Evolutionary conservation across 2,888 invertebrate species (phyloP), one percentile per base, ranked within the genome.

Genomic region (Scelioninae gen. 1): DNA sequence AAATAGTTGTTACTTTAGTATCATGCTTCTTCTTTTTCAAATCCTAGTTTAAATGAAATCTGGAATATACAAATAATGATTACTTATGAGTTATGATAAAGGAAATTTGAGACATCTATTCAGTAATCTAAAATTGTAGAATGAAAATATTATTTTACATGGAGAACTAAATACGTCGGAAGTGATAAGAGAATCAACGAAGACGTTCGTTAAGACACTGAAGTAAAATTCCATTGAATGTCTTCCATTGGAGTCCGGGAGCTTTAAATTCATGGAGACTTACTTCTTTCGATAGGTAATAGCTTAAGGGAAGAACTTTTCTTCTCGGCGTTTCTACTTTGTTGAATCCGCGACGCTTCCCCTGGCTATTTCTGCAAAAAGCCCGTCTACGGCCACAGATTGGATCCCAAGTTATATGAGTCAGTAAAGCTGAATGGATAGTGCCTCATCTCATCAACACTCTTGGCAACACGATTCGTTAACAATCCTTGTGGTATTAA

Each of bases 261-360:
- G 80, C 75, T 75, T 74, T 75, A 81, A 75, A 81, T 81, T 79
- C 74, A 79, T 74, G 74, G 68, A 75, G 80, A 69, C 75, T 80
- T 74, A 80, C 68, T 75, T 80, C 63, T 75, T 62, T 40, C 69
- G 63, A 75, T 75, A 69, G 69, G 75, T 62, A 55, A 74, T 69
- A 80, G 68, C 62, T 75, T 80, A 75, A 51, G 69, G 68, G 47
- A 63, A 63, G 53, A 75, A 74, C 68, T 75, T 80, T 80, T 69
- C 49, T 69, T 43, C 34, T 31, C 55, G 62, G 49, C 66, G 66
- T 80, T 80, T 75, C 68, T 75, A 74, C 80, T 80, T 80, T 75
- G 80, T 68, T 62, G 69, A 69, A 75, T 63, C 38, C 47, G 40
- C 23, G 72, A 34, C 53, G 79, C 63, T 69, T 81, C 71, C 76